phyloP scores from a whole-genome alignment of 1,140 invertebrate species.

The Neodiprion lecontei region DNA sequence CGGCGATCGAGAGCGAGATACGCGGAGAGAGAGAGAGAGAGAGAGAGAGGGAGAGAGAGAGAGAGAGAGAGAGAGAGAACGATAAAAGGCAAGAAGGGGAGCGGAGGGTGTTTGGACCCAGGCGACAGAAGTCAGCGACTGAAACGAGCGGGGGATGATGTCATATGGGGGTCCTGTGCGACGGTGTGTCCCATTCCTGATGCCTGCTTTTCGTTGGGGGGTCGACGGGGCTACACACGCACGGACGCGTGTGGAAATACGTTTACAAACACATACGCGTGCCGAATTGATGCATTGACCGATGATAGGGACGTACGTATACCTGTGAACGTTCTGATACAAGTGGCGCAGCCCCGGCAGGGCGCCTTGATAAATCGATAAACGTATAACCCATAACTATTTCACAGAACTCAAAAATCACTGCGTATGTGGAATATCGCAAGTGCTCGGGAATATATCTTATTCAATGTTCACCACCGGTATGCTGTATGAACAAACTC shows the following conservation, averaged over 20 bases:
- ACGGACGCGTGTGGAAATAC: not conserved
- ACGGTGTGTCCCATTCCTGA: constrained; percentile 3
- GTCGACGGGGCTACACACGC: too few relatives aligned
- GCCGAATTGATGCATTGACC: constrained; percentile 47
- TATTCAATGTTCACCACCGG: too few relatives aligned
- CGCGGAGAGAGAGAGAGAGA: constrained; percentile 6
- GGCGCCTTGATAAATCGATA: not conserved
- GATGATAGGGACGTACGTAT: constrained; percentile 43
- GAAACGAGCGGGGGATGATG: constrained; percentile 59
- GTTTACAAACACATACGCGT: constrained; percentile 50
- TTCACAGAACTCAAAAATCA: too few relatives aligned
- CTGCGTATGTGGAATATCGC: too few relatives aligned
- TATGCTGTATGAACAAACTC: too few relatives aligned
- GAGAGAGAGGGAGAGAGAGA: constrained; percentile 9
- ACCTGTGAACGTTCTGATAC: not conserved
- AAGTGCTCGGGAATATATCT: too few relatives aligned
- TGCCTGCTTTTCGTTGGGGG: not conserved
- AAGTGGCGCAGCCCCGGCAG: not conserved
- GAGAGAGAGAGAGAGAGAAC: constrained; percentile 12
- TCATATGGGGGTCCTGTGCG: constrained; percentile 51
- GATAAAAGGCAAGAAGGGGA: constrained; percentile 21
- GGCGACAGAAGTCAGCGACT: constrained; percentile 62
- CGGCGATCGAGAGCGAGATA: not conserved
- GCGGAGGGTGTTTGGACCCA: constrained; percentile 53
- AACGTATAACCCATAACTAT: too few relatives aligned